phyloP scores from a whole-genome alignment of 2,888 invertebrate genomes.

The Teleiodes luculella region DNA sequence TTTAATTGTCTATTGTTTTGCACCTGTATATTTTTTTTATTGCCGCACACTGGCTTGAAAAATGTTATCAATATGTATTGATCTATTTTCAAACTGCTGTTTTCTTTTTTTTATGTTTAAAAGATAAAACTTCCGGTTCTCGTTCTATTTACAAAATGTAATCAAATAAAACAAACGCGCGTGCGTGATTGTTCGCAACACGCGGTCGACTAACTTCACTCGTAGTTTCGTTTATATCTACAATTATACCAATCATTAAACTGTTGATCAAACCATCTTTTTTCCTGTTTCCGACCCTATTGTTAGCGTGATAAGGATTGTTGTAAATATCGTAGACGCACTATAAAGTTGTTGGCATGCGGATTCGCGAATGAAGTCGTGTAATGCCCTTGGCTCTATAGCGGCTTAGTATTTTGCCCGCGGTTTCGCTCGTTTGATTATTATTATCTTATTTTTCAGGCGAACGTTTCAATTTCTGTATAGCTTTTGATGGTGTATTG shows the following conservation, averaged over 20 bases:
- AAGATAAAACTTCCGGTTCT: neutral
- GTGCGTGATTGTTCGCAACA: neutral
- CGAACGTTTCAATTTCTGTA: too few species aligned
- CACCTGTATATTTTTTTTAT: too few species aligned
- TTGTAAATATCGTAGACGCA: neutral
- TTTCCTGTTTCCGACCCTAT: neutral
- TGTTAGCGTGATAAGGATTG: neutral
- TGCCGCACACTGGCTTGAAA: too few species aligned
- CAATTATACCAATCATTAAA: neutral
- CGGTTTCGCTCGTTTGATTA: neutral
- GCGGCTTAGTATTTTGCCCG: neutral
- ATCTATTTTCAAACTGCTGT: too few species aligned
- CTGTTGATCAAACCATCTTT: neutral
- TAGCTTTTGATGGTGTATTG: too few species aligned
- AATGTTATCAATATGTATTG: too few species aligned
- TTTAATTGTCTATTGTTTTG: too few species aligned
- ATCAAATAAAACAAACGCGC: conserved; percentile 1
- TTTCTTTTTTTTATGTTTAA: too few species aligned
- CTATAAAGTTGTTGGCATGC: neutral
- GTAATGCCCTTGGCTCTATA: neutral
- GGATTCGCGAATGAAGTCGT: neutral
- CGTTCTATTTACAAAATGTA: neutral
- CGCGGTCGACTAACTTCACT: conserved; percentile 12
- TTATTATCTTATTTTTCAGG: neutral
- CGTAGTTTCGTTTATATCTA: conserved; percentile 14